Base-by-base conservation (phyloP, 2,797 vertebrate genomes). In the Crocidura indochinensis region DNA sequence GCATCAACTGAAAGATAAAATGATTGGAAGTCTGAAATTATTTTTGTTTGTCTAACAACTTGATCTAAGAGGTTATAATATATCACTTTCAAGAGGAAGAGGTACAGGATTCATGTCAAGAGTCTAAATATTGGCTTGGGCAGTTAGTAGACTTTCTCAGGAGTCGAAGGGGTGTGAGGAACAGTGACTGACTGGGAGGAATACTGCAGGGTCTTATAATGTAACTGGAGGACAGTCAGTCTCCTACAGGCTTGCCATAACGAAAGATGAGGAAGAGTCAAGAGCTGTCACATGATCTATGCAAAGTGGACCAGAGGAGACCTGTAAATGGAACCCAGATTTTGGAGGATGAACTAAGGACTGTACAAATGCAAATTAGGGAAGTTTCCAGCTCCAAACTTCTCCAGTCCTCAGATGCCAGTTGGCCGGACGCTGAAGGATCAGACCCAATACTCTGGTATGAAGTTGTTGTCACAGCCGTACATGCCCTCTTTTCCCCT, bases 401-500 rank as follows among this genome's bases (percentile, higher is more conserved):
- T 14, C 3, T 6, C 8, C 4, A 5, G 56, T 60, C 15, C 51
- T 20, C 56, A 15, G 53, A 60, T 20, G 19, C 56, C 56, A 60
- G 56, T 20, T 60, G 56, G 15, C 56, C 56, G 17, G 19, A 20
- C 19, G 56, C 56, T 60, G 4, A 60, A 17, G 95, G 95, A 96
- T 92, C 38, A 38, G 83, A 85, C 82, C 47, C 90, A 69, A 46
- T 93, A 91, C 93, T 94, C 95, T 95, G 96, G 97, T 96, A 96
- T 97, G 87, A 93, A 14, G 87, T 97, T 97, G 96, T 97, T 97
- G 97, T 96, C 87, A 97, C 96, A 98, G 97, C 96, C 97, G 97
- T 89, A 92, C 93, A 90, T 93, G 87, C 96, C 97, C 94, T 94
- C 64, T 95, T 91, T 95, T 82, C 91, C 85, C 79, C 95, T 96